A percentile compares a stretch with the other conserved stretches of the same genome.
Evolutionary conservation across 2,888 invertebrate genomes (phyloP).

Genomic region (Acanthosoma haemorrhoidale): DNA sequence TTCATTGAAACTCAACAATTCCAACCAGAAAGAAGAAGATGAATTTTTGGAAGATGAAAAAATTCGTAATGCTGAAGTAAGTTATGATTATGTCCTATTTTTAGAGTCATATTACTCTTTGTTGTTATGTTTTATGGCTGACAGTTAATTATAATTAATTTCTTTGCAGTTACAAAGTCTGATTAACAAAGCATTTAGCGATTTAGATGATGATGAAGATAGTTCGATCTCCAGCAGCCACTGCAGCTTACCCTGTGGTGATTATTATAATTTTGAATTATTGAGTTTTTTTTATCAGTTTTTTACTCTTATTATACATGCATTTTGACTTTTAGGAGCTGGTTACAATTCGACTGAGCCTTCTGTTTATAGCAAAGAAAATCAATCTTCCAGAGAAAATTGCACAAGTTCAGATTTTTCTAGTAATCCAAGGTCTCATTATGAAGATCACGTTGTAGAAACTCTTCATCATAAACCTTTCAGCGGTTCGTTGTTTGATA

Average conservation of each 20-base stretch:
- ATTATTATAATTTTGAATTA: neutral
- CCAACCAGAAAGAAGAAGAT: conserved; percentile 37
- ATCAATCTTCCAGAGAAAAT: conserved; percentile 7
- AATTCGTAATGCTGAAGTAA: conserved; percentile 38
- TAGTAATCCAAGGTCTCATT: neutral
- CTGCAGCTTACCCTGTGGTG: conserved; percentile 20
- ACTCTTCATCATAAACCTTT: neutral
- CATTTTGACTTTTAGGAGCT: neutral
- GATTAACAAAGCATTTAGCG: conserved; percentile 38
- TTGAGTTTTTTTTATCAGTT: neutral
- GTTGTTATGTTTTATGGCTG: neutral
- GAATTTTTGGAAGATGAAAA: conserved; percentile 38
- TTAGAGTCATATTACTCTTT: neutral
- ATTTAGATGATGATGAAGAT: conserved; percentile 37
- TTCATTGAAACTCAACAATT: conserved; percentile 32
- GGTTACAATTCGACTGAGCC: neutral
- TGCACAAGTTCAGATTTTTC: neutral
- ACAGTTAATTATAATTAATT: neutral
- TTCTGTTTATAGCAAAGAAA: conserved; percentile 2
- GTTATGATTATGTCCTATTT: neutral
- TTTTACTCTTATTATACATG: neutral
- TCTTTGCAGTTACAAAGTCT: conserved; percentile 34
- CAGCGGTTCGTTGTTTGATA: neutral
- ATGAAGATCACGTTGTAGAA: neutral
- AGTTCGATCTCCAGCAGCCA: conserved; percentile 36